phyloP scores from a whole-genome alignment of 2,888 invertebrate species.

The Linyphia triangularis region DNA sequence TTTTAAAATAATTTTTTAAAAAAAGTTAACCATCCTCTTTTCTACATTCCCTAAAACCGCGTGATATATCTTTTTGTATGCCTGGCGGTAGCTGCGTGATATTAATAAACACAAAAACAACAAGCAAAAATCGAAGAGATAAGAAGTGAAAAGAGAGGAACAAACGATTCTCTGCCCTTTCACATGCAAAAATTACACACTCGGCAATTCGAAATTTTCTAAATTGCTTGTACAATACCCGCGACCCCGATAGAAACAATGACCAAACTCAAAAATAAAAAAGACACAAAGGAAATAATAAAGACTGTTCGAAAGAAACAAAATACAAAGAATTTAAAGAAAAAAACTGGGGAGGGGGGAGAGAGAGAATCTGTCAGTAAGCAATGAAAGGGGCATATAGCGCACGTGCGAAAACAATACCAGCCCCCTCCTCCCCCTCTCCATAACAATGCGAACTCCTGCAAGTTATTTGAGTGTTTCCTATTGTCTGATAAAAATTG shows the following conservation, averaged over 20 bases:
- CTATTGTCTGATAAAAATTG: slow-evolving; percentile 71
- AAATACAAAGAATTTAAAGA: neutral
- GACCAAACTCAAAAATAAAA: neutral
- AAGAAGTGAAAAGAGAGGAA: slow-evolving; percentile 4
- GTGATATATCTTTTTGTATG: neutral
- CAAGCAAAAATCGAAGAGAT: neutral
- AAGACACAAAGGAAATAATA: neutral
- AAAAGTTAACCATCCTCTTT: neutral
- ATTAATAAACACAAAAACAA: neutral
- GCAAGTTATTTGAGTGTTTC: slow-evolving; percentile 65
- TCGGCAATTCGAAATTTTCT: neutral
- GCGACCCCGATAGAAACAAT: slow-evolving; percentile 54
- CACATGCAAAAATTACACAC: neutral
- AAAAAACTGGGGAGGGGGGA: neutral
- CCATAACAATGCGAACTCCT: slow-evolving; percentile 39
- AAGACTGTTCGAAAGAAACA: neutral
- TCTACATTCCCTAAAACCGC: neutral
- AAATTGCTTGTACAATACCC: slow-evolving; percentile 48
- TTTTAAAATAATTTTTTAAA: neutral
- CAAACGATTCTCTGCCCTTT: slow-evolving; percentile 4
- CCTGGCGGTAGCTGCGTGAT: neutral
- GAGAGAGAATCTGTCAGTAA: neutral
- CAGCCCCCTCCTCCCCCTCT: neutral
- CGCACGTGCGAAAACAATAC: slow-evolving; percentile 74
- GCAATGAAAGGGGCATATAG: slow-evolving; percentile 17